A percentile compares a stretch with the other conserved stretches of the same genome.
phyloP scores from a whole-genome alignment of 1,140 invertebrate genomes.

The Holotrichia oblita region DNA sequence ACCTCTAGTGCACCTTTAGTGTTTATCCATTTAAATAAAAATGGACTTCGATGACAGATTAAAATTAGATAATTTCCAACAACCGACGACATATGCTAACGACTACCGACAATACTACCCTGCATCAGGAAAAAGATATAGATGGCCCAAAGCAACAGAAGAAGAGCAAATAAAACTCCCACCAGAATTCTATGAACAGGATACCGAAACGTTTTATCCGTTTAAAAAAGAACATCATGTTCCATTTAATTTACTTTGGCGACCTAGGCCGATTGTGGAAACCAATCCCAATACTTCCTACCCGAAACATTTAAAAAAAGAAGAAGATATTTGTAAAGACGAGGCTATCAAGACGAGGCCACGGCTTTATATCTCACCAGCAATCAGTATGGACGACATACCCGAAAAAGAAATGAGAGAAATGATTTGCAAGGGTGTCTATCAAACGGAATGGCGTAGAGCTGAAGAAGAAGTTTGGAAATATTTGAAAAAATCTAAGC shows the following conservation, averaged over 20 bases:
- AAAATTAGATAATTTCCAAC: constrained; percentile 51
- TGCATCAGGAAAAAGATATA: constrained; percentile 35
- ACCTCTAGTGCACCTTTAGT: no score
- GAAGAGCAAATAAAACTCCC: constrained; percentile 43
- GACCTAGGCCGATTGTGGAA: constrained; percentile 51
- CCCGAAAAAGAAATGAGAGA: constrained; percentile 58
- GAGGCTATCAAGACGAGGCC: constrained; percentile 60
- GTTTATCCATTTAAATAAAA: not conserved
- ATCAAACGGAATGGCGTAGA: constrained; percentile 54
- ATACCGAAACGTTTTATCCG: constrained; percentile 53
- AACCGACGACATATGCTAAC: constrained; percentile 52
- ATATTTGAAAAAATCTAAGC: constrained; percentile 27
- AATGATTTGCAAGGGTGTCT: constrained; percentile 51
- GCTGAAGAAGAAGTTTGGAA: constrained; percentile 41
- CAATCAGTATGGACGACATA: constrained; percentile 64
- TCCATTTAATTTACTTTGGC: constrained; percentile 53
- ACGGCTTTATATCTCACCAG: constrained; percentile 62
- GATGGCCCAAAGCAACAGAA: constrained; percentile 42
- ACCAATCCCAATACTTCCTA: constrained; percentile 46
- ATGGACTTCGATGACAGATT: constrained; percentile 48
- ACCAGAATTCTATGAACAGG: constrained; percentile 38
- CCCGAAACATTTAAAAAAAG: constrained; percentile 52
- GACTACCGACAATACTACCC: constrained; percentile 53
- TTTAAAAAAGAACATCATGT: constrained; percentile 51
- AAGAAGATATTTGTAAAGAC: constrained; percentile 51